These are phyloP conservation scores for Agrilus cyanescens DNA, from an alignment of 2,888 invertebrate genomes.

Conservation along the genomic window DNA sequence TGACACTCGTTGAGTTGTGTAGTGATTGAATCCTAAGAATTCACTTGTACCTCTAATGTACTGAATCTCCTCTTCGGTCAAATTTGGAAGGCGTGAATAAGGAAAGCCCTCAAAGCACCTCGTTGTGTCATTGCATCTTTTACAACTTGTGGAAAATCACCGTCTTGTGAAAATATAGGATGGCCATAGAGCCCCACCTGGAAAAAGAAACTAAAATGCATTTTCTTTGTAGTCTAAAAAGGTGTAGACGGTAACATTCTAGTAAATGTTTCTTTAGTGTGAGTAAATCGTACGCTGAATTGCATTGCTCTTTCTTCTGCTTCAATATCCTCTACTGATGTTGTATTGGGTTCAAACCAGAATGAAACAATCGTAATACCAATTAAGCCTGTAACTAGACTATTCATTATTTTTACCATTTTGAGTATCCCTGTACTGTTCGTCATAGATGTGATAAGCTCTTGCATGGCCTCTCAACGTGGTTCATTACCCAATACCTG, in stretches of 20 bases:
- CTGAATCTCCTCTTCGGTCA: conserved; percentile 43
- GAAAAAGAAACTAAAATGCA: too few species aligned
- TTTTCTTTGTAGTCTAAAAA: not conserved
- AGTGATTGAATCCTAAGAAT: conserved; percentile 61
- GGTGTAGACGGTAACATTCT: not conserved
- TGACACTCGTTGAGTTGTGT: conserved; percentile 38
- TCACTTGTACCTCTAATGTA: conserved; percentile 48
- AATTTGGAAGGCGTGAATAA: conserved; percentile 46
- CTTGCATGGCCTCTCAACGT: conserved; percentile 52
- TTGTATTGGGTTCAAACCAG: conserved; percentile 38
- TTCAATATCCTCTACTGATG: conserved; percentile 27
- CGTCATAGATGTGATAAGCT: conserved; percentile 49
- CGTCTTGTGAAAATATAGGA: conserved; percentile 46
- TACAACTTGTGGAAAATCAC: conserved; percentile 53
- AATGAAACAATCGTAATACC: conserved; percentile 37
- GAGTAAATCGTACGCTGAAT: conserved; percentile 13
- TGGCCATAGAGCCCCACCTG: conserved; percentile 47
- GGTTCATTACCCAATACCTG: conserved; percentile 41
- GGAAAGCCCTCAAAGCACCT: conserved; percentile 43
- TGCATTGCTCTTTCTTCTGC: conserved; percentile 38
- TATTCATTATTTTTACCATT: conserved; percentile 32
- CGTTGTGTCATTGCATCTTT: conserved; percentile 41
- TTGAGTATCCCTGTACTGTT: conserved; percentile 41
- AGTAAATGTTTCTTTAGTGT: not conserved
- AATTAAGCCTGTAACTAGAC: conserved; percentile 21